Percentiles rank a stretch among this genome's conserved stretches.
phyloP scores from a whole-genome alignment of 1,140 invertebrate species.

The honey bee (Apis mellifera) region Amel_HAv3.1 CM009935.2:7979501-7980000 shows the following conservation, averaged over 20 bases:
- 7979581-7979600: constrained; percentile 19
- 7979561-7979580: background rate
- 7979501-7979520: background rate
- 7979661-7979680: constrained; percentile 22
- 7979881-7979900: constrained; percentile 44
- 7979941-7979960: background rate
- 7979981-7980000: no score
- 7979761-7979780: constrained; percentile 21
- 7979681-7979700: constrained; percentile 11
- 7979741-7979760: constrained; percentile 47
- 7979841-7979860: constrained; percentile 48
- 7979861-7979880: constrained; percentile 40
- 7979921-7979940: background rate
- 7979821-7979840: constrained; percentile 33
- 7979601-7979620: background rate
- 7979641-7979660: constrained; percentile 22
- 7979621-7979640: constrained; percentile 26
- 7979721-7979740: constrained; percentile 14
- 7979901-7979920: constrained; percentile 12
- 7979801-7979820: constrained; percentile 28
- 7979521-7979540: background rate
- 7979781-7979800: constrained; percentile 48
- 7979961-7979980: constrained; percentile 6
- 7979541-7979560: background rate
- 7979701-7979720: constrained; percentile 17